Percentiles rank a stretch among this genome's conserved stretches.
Evolutionary conservation across 2,113 vertebrate species (phyloP).

Genomic region (Eudyptes chrysolophus): DNA sequence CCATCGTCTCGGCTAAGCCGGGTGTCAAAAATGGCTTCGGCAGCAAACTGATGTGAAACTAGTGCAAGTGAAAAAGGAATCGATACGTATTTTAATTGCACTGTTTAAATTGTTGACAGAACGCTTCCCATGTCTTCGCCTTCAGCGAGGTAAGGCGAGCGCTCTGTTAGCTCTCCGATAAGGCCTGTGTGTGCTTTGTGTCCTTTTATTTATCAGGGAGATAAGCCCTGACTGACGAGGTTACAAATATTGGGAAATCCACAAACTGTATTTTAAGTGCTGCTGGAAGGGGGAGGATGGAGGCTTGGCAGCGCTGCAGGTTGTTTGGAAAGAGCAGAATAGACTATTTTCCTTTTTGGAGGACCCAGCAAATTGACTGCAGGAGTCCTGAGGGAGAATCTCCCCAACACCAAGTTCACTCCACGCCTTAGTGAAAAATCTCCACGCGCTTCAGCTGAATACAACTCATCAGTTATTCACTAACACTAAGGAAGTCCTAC

Average conservation of each 20-base stretch:
- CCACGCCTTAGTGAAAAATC: neutral
- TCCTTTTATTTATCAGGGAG: slow-evolving; percentile 44
- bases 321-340: neutral
- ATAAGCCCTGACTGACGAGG: slow-evolving; percentile 56
- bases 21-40: neutral
- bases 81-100: neutral
- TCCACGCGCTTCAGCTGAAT: neutral
- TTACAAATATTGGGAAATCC: slow-evolving; percentile 63
- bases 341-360: neutral
- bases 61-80: neutral
- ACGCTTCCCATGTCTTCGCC: slow-evolving; percentile 9
- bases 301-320: neutral
- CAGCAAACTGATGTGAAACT: neutral
- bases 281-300: neutral
- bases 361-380: fast-evolving
- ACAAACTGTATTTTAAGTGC: neutral
- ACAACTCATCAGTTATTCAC: neutral
- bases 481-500: neutral
- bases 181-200: slow-evolving; percentile 22
- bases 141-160: neutral
- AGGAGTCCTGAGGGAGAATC: neutral
- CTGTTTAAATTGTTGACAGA: slow-evolving; percentile 24
- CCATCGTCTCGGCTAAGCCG: fast-evolving
- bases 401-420: neutral
- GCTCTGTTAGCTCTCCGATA: slow-evolving; percentile 16